Conservation (phyloP, 2,888 invertebrate species). For the Lacanobia oleracea region DNA sequence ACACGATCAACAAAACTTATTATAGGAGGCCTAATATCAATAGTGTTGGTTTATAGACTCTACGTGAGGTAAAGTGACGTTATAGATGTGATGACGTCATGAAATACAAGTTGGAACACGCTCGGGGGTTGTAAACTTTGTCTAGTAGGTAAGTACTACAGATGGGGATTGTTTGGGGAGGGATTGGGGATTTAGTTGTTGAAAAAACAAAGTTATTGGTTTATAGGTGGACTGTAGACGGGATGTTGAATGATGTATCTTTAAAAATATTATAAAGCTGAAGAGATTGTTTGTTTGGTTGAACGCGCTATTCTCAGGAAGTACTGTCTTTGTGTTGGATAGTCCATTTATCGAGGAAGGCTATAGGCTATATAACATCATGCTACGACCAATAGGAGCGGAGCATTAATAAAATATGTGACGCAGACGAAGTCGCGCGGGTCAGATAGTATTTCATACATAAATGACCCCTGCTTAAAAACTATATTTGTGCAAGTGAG, state of each 20-base stretch:
- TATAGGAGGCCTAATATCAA: constrained; percentile 70
- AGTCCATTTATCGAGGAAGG: no score
- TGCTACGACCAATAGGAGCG: no score
- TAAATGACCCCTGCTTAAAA: no score
- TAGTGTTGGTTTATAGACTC: constrained; percentile 70
- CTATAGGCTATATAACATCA: no score
- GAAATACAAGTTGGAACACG: constrained; percentile 58
- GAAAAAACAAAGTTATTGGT: constrained; percentile 9
- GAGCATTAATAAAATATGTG: no score
- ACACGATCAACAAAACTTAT: constrained; percentile 63
- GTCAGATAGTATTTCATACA: no score
- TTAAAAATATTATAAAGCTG: no score
- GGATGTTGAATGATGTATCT: background rate
- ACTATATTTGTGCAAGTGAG: no score
- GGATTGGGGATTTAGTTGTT: constrained; percentile 31
- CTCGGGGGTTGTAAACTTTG: constrained; percentile 28
- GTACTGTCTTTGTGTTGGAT: no score
- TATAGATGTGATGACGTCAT: constrained; percentile 58
- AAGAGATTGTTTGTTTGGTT: no score
- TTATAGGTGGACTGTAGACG: background rate
- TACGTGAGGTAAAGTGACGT: constrained; percentile 64
- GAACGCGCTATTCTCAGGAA: no score
- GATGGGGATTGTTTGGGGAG: background rate
- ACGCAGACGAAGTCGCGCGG: no score
- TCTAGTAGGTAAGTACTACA: constrained; percentile 4